Evolutionary conservation across 1,140 invertebrate species (phyloP), one percentile per base, ranked within the genome.

Genomic region (Cydia fagiglandana): DNA sequence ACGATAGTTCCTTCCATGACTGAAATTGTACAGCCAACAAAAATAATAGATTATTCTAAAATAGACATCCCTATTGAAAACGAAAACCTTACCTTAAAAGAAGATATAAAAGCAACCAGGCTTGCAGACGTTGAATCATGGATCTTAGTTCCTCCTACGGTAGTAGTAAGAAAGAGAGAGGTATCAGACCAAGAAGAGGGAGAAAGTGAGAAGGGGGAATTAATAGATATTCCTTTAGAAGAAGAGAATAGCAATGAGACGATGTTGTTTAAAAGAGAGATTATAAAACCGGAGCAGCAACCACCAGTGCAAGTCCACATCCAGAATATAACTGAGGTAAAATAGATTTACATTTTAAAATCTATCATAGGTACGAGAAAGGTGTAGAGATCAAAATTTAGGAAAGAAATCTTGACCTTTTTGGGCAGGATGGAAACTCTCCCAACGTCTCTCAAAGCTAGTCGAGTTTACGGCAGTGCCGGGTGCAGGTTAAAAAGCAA

Each of bases 241-340:
- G 79, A 80, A 30, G 90, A 91, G 13, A 61, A 64, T 15, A 84
- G 73, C 17, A 91, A 91, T 82, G 88, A 87, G 17, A 92, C 88
- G 1, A 24, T 81, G 6, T 73, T 93, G 53, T 92, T 87, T 73
- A 94, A 94, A 77, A 85, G 93, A 73, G 92, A 94, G 75, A 91
- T 93, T 28, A 89, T 92, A 53, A 88, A 88, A 47, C 89, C 90
- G 3, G 90, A 93, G 41, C 91, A 91, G 75, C 92, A 93, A 75
- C 93, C 93, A 20, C 88, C 90, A 6, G 92, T 94, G 5, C 87
- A 91, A 82, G 93, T 94, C 30, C 88, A 93, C 76, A 91, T 93
- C 76, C 91, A 94, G 75, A 94, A 94, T 82, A 91, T 94, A 68
- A 92, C 92, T n/a, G 92, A 93, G 87, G 93, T 93, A 78, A 83